phyloP scores from a whole-genome alignment of 2,113 vertebrate genomes.

The Eurypyga helias region DNA sequence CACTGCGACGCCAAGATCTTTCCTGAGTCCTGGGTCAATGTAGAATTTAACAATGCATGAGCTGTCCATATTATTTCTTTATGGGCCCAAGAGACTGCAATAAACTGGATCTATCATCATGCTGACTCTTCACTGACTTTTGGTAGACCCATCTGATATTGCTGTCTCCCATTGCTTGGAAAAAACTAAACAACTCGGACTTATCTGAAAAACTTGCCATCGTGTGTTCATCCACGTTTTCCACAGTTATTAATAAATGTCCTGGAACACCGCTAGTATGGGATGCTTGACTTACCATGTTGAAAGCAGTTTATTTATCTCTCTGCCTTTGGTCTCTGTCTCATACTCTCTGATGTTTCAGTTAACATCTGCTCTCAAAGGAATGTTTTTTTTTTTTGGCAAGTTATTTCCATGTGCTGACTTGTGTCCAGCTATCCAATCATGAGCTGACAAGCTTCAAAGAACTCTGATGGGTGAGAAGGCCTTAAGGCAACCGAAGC shows the following conservation, averaged over 20 bases:
- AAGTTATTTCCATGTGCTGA: not conserved
- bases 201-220: not conserved
- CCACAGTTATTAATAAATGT: not conserved
- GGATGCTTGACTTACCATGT: not conserved
- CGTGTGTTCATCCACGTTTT: not conserved
- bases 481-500: not conserved
- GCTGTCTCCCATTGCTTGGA: not conserved
- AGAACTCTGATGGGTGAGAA: not conserved
- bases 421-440: not conserved
- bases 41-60: not conserved
- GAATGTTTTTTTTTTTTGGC: not conserved
- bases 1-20: not conserved
- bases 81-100: not conserved
- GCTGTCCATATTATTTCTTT: not conserved
- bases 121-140: not conserved
- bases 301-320: not conserved
- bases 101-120: not conserved
- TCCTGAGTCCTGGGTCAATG: not conserved
- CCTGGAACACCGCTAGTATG: not conserved
- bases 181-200: not conserved
- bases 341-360: not conserved
- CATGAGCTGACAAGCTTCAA: not conserved
- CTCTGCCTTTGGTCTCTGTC: not conserved
- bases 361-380: not conserved
- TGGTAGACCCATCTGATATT: not conserved